Conservation (phyloP, 2,113 vertebrate genomes). For the Halichoerus grypus region DNA sequence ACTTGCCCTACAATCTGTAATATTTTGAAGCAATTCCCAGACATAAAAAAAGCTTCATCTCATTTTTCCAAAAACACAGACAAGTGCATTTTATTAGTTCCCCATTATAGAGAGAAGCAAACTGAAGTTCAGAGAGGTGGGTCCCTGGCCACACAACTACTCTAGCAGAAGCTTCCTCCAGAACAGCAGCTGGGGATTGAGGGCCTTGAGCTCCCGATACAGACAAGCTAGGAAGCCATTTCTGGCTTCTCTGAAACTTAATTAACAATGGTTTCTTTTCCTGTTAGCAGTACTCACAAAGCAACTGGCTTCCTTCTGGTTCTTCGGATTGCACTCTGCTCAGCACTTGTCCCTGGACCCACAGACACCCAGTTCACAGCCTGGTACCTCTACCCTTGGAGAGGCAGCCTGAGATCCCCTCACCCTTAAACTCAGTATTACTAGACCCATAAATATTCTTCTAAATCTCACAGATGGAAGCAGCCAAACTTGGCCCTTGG, state of each 20-base stretch:
- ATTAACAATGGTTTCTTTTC: not conserved
- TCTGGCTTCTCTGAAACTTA: not conserved
- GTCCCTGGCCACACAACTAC: not conserved
- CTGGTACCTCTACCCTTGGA: not conserved
- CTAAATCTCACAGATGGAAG: not conserved
- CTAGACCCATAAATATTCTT: not conserved
- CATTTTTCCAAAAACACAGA: not conserved
- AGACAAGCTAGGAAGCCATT: not conserved
- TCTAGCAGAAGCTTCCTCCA: not conserved
- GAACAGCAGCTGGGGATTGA: not conserved
- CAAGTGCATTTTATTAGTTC: not conserved
- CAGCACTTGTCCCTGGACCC: not conserved
- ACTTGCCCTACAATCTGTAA: not conserved
- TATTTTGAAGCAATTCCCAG: not conserved
- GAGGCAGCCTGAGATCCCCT: not conserved
- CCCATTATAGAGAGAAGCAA: not conserved
- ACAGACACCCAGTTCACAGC: not conserved
- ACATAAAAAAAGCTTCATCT: conserved; percentile 4
- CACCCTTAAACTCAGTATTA: not conserved
- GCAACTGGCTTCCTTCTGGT: not conserved
- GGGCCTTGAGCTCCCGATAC: not conserved
- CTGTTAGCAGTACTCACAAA: not conserved
- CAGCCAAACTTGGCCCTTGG: not conserved
- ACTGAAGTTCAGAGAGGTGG: not conserved
- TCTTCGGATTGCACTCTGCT: not conserved